Evolutionary conservation across 2,797 vertebrate species (phyloP).

Genomic region (Numenius phaeopus): DNA sequence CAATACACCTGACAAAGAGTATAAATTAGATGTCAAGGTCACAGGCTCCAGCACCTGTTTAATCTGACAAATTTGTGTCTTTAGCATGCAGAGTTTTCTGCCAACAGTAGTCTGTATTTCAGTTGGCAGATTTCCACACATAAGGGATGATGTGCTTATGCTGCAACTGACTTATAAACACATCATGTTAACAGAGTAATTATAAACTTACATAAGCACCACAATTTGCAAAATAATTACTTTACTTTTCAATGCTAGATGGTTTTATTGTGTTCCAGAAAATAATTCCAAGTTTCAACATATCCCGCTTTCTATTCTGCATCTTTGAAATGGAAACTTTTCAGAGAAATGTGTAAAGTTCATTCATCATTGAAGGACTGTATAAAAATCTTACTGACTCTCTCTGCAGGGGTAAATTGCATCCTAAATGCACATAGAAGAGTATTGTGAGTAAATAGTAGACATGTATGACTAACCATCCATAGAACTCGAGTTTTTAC

Average conservation of each 20-base stretch:
- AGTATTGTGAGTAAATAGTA: background rate
- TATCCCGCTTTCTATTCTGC: background rate
- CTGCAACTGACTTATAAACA: slow-evolving; percentile 31
- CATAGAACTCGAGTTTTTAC: background rate
- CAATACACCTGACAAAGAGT: background rate
- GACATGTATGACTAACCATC: background rate
- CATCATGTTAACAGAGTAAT: slow-evolving; percentile 42
- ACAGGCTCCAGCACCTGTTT: background rate
- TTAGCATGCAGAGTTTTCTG: background rate
- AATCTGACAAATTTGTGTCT: slow-evolving; percentile 1
- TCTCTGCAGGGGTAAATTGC: background rate
- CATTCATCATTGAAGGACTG: background rate
- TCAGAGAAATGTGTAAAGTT: background rate
- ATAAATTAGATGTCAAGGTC: slow-evolving; percentile 28
- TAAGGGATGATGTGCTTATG: background rate
- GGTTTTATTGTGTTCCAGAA: background rate
- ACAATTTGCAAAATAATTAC: slow-evolving; percentile 17
- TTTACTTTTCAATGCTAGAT: background rate
- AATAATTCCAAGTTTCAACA: background rate
- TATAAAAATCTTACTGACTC: background rate
- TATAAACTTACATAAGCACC: slow-evolving; percentile 5
- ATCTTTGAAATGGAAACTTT: background rate
- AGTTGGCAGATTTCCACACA: background rate
- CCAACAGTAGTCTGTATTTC: slow-evolving; percentile 19
- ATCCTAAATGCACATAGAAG: background rate